Conservation (phyloP, 1,140 invertebrate genomes). For the Bombus waltoni region DNA sequence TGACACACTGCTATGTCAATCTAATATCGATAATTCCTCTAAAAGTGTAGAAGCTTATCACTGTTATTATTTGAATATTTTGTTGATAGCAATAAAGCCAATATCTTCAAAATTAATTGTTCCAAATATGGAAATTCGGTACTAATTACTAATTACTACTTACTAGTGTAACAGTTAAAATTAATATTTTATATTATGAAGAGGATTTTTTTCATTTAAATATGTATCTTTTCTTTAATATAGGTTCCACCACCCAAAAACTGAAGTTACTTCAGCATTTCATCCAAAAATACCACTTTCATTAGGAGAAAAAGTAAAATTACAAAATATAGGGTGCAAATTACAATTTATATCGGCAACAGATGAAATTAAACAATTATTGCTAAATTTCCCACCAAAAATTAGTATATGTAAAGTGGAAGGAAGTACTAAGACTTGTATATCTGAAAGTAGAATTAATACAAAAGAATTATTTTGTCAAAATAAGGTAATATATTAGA, state of each 20-base stretch:
- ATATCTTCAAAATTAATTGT: slow-evolving; percentile 58
- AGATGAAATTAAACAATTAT: slow-evolving; percentile 76
- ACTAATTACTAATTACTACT: background rate
- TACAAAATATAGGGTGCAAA: slow-evolving; percentile 80
- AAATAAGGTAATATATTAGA: slow-evolving; percentile 67
- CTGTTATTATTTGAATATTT: slow-evolving; percentile 74
- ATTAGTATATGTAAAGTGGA: slow-evolving; percentile 77
- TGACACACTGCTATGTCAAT: slow-evolving; percentile 39
- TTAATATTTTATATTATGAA: slow-evolving; percentile 12
- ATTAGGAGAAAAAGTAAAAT: slow-evolving; percentile 70
- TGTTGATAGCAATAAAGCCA: slow-evolving; percentile 69
- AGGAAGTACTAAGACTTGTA: slow-evolving; percentile 61
- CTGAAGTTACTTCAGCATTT: slow-evolving; percentile 72
- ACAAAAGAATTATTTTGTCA: slow-evolving; percentile 70
- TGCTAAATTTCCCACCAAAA: slow-evolving; percentile 78
- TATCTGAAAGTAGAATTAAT: slow-evolving; percentile 72
- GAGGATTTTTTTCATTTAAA: background rate
- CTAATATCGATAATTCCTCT: slow-evolving; percentile 43
- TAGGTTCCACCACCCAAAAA: slow-evolving; percentile 82
- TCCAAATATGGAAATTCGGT: slow-evolving; percentile 77
- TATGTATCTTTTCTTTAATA: slow-evolving; percentile 16
- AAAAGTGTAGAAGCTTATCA: slow-evolving; percentile 72
- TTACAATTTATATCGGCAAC: slow-evolving; percentile 79
- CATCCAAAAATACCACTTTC: slow-evolving; percentile 64
- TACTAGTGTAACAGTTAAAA: slow-evolving; percentile 23